Percentiles rank a stretch among this genome's conserved stretches.
These are phyloP conservation scores for Magallana angulata DNA, from an alignment of 1,140 invertebrate species.

Conservation along the genomic window DNA sequence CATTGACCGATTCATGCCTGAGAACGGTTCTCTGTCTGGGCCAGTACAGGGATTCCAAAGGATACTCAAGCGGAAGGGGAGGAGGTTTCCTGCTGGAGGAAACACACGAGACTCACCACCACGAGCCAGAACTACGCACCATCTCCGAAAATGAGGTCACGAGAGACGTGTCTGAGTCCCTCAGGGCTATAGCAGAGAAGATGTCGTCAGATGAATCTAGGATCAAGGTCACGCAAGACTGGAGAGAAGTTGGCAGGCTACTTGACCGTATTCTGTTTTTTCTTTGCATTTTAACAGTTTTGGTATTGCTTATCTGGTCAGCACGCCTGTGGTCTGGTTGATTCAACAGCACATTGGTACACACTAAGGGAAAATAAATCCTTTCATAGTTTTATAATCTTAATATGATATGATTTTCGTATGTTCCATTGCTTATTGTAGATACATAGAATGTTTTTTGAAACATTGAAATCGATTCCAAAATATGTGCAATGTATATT, in stretches of 20 bases:
- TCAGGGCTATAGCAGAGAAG: neutral
- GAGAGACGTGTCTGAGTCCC: constrained; percentile 2
- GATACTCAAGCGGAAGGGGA: neutral
- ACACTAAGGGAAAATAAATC: neutral
- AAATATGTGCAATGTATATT: too few relatives aligned
- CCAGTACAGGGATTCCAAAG: neutral
- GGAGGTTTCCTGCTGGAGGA: neutral
- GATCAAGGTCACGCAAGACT: neutral
- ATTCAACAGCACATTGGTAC: neutral
- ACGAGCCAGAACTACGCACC: neutral
- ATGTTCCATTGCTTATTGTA: too few relatives aligned
- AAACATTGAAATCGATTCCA: too few relatives aligned
- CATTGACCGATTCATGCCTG: neutral
- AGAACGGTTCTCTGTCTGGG: neutral
- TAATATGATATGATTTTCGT: too few relatives aligned
- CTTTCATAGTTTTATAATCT: too few relatives aligned
- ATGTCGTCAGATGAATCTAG: neutral
- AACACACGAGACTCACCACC: neutral
- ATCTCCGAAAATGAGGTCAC: neutral
- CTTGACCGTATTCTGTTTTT: neutral
- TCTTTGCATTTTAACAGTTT: neutral
- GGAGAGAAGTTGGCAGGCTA: neutral
- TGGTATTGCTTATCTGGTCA: constrained; percentile 3
- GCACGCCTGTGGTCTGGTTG: neutral
- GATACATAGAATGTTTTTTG: too few relatives aligned